phyloP scores from a whole-genome alignment of 2,113 vertebrate species.

The Pipra filicauda region DNA sequence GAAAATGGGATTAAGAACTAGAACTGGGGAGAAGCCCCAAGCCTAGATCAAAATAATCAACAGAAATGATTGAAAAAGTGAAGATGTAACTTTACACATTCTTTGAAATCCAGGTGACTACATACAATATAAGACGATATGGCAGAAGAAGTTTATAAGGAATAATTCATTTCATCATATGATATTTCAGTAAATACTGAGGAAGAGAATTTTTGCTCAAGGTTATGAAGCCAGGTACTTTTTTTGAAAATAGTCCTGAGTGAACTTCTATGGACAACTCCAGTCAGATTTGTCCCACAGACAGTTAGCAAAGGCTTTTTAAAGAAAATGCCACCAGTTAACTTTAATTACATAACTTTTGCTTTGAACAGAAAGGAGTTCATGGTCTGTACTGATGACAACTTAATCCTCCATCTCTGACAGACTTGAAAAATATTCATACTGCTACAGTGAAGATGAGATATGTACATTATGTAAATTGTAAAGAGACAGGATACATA shows the following conservation, averaged over 20 bases:
- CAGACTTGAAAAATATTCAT: neutral
- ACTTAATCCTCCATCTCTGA: neutral
- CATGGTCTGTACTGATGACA: neutral
- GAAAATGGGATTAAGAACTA: neutral
- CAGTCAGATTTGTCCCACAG: neutral
- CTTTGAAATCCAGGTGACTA: neutral
- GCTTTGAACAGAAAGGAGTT: neutral
- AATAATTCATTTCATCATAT: neutral
- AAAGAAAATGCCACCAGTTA: neutral
- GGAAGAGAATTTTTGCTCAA: neutral
- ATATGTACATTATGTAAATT: neutral
- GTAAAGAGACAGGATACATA: neutral
- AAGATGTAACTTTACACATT: neutral
- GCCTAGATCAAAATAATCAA: neutral
- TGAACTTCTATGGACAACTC: neutral
- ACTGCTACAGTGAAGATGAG: neutral
- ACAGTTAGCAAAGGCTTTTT: neutral
- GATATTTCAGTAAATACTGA: neutral
- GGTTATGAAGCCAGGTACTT: neutral
- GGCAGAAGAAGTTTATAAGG: neutral
- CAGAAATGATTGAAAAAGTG: neutral
- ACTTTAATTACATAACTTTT: neutral
- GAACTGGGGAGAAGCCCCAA: neutral
- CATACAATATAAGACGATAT: neutral
- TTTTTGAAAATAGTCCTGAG: neutral